phyloP scores from a whole-genome alignment of 35 echinoderm and acorn worm genomes.

The Anneissia japonica region DNA sequence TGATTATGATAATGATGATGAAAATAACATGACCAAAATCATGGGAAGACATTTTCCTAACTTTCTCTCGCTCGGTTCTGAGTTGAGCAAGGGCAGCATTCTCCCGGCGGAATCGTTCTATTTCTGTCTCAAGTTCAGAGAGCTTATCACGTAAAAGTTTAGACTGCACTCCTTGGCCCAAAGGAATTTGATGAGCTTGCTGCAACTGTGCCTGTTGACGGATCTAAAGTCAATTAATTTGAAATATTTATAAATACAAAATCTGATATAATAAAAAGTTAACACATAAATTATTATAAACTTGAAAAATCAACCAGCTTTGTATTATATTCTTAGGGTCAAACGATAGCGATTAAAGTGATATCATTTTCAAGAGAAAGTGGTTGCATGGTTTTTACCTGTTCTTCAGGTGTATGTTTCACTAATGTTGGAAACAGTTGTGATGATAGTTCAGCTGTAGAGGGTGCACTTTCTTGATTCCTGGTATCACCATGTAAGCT shows the following conservation, averaged over 20 bases:
- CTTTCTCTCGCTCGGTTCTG: slow-evolving; percentile 92
- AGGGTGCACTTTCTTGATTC: background rate
- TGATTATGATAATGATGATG: too few species aligned
- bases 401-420: background rate
- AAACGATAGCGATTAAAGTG: too few species aligned
- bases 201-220: slow-evolving; percentile 33
- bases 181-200: slow-evolving; percentile 22
- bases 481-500: background rate
- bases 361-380: too few species aligned
- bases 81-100: slow-evolving; percentile 69
- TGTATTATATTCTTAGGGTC: too few species aligned
- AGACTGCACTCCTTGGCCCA: slow-evolving; percentile 72
- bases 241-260: too few species aligned
- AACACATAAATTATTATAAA: too few species aligned
- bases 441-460: background rate
- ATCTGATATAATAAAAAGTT: too few species aligned
- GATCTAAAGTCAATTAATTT: background rate
- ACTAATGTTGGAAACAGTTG: background rate
- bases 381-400: background rate
- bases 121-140: slow-evolving; percentile 80
- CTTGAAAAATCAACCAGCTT: too few species aligned
- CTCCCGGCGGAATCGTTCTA: slow-evolving; percentile 78
- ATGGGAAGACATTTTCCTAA: slow-evolving; percentile 26
- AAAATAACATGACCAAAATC: too few species aligned
- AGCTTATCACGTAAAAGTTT: slow-evolving; percentile 87